phyloP scores from a whole-genome alignment of 2,888 invertebrate genomes.

The Drosophila mimica region DNA sequence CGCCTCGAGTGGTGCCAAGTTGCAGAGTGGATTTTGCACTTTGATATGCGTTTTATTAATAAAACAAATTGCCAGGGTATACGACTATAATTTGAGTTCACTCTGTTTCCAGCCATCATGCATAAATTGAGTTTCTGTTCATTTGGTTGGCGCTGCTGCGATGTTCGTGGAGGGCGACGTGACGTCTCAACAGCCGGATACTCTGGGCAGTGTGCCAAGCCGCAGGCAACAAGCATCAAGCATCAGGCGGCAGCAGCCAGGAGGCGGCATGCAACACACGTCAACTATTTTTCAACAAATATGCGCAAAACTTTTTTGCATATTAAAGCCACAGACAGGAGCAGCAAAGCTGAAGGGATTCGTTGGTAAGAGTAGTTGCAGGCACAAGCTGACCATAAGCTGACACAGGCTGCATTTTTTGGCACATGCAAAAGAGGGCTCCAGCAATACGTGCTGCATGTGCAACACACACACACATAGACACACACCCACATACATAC shows the following conservation, averaged over 20 bases:
- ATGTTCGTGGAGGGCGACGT: constrained; percentile 24
- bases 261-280: constrained; percentile 38
- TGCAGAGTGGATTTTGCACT: constrained; percentile 62
- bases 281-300: constrained; percentile 67
- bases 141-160: constrained; percentile 29
- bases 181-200: constrained; percentile 14
- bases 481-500: constrained; percentile 6
- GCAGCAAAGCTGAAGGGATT: neutral
- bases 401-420: constrained; percentile 55
- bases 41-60: constrained; percentile 67
- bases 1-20: constrained; percentile 22
- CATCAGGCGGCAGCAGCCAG: constrained; percentile 18
- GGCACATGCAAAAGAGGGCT: constrained; percentile 68
- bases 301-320: constrained; percentile 64
- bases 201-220: constrained; percentile 51
- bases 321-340: constrained; percentile 55
- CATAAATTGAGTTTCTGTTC: constrained; percentile 57
- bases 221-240: constrained; percentile 26
- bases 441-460: constrained; percentile 69
- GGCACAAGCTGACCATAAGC: constrained; percentile 51
- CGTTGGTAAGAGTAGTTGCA: neutral
- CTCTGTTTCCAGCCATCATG: constrained; percentile 20
- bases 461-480: constrained; percentile 50
- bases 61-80: constrained; percentile 61
- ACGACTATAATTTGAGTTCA: constrained; percentile 47